phyloP scores from a whole-genome alignment of 2,888 invertebrate species.

The Eristalis intricaria region DNA sequence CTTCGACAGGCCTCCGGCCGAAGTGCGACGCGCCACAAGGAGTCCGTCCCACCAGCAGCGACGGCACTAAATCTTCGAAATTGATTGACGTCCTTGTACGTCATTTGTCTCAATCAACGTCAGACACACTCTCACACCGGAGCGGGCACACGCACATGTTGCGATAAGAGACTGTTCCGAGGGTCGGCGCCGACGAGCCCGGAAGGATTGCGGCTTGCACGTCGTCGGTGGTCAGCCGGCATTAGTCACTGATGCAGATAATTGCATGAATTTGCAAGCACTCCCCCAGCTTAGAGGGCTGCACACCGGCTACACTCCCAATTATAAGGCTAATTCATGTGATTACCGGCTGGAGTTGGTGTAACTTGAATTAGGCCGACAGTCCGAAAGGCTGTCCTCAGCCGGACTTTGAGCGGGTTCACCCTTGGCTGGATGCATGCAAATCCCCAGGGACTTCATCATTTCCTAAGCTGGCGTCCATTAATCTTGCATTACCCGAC shows the following conservation, averaged over 20 bases:
- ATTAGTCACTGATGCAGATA: conserved; percentile 45
- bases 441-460: conserved; percentile 30
- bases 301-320: neutral
- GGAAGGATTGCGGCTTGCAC: too few relatives aligned
- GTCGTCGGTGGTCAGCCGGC: neutral
- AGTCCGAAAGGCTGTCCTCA: neutral
- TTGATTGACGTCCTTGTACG: conserved; percentile 4
- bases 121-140: neutral
- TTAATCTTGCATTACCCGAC: conserved; percentile 46
- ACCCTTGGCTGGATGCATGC: neutral
- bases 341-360: conserved; percentile 32
- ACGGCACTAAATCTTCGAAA: neutral
- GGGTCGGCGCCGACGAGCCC: too few relatives aligned
- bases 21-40: too few relatives aligned
- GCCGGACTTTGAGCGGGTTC: neutral
- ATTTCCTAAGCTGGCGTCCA: conserved; percentile 7
- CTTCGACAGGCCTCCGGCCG: neutral
- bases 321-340: conserved; percentile 21
- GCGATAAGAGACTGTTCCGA: too few relatives aligned
- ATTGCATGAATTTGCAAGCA: conserved; percentile 49
- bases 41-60: neutral
- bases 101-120: conserved; percentile 20
- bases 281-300: neutral
- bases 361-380: conserved; percentile 13
- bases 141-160: neutral